Base-by-base conservation (phyloP, 2,888 invertebrate genomes). In the Calameuta pallipes region DNA sequence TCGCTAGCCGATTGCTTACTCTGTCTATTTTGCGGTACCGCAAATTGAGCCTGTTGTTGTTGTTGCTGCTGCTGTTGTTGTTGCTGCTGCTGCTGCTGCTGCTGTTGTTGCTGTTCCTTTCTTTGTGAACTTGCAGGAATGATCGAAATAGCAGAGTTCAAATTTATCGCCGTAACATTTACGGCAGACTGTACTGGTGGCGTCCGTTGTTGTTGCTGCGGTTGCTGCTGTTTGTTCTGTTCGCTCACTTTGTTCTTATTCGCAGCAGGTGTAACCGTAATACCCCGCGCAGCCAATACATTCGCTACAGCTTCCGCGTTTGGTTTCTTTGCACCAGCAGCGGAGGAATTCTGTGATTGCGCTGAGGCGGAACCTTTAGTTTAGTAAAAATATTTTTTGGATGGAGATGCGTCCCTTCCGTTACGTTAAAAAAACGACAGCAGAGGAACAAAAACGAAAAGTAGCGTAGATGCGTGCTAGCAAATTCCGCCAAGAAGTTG, bases 301-400 rank as follows among this genome's bases (percentile, higher is more conserved):
- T 95, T 95, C 0, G 96, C 96, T 86, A 96, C 96, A 0, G 95
- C 95, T 86, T 94, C 95, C 0, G 96, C 95, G 88, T 96, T 95
- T 69, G 94, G 94, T 85, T 94, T 94, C 75, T 94, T 94, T 3
- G 92, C 88, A 76, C 82, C 79, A 13, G 87, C 81, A 15, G 84
- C 84, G 13, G 87, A 82, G 34, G 86, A 82, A 76, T 85, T 91
- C 78, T 89, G 89, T 76, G 88, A 85, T 89, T 90, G 91, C 82
- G 89, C 89, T 88, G 89, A 87, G 86, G 87, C 87, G 84, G 89
- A 89, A 88, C 91, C 91, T 91, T 89, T 79, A 84, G 77, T 88
- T 89, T 88, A 89, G 86, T 87, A 85, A 86, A 83, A 84, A 83
- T 80, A 75, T 74, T 78, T 80, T 79, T 75, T 75, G 35, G 56